Evolutionary conservation across 1,140 invertebrate genomes (phyloP).

Genomic region (Drosophila funebris): DNA sequence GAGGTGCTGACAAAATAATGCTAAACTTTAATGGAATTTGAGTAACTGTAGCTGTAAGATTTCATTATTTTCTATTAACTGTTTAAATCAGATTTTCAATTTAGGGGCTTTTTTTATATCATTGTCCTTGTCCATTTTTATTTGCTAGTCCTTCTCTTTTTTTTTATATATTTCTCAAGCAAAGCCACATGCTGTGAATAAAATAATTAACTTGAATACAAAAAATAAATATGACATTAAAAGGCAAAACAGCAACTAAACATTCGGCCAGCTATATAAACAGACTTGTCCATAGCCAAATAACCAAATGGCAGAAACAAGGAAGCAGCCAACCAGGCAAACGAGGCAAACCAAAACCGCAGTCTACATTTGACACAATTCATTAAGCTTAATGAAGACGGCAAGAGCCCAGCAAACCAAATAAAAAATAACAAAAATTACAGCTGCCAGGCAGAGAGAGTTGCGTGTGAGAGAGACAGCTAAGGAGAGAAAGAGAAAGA

Average conservation of each 20-base stretch:
- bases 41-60: too few species aligned
- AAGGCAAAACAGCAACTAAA: conserved; percentile 16
- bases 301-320: conserved; percentile 12
- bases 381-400: conserved; percentile 81
- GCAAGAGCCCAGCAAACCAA: conserved; percentile 28
- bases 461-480: conserved; percentile 10
- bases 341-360: conserved; percentile 48
- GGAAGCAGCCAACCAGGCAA: conserved; percentile 3
- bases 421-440: conserved; percentile 45
- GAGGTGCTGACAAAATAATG: conserved; percentile 39
- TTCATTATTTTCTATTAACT: too few species aligned
- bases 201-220: conserved; percentile 71
- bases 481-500: neutral
- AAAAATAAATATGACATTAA: conserved; percentile 57
- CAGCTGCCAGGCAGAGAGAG: conserved; percentile 26
- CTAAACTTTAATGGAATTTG: too few species aligned
- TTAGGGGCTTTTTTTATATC: too few species aligned
- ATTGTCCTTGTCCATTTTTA: neutral
- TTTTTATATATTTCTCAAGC: neutral
- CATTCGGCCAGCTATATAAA: conserved; percentile 16
- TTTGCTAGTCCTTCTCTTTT: neutral
- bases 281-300: conserved; percentile 36
- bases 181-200: conserved; percentile 47
- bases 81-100: too few species aligned
- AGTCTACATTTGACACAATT: conserved; percentile 76